Percentiles rank a stretch among this genome's conserved stretches.
Conservation (phyloP, 2,113 vertebrate species). For the Aegypius monachus region DNA sequence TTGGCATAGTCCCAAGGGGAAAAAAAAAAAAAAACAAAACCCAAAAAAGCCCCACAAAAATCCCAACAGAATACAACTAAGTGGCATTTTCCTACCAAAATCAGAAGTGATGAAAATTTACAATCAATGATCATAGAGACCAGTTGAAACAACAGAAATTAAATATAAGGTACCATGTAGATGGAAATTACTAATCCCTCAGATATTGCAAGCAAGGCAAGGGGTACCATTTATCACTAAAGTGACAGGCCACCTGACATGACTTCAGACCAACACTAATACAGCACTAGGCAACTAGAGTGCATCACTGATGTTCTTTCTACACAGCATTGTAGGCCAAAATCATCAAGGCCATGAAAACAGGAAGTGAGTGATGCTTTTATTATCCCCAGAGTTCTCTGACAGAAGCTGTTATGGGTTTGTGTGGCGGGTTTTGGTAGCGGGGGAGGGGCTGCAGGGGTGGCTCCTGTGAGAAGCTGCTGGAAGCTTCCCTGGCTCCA, state of each 20-base stretch:
- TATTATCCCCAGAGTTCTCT: not conserved
- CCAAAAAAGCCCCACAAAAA: too few species aligned
- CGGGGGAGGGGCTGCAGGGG: too few species aligned
- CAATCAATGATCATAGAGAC: not conserved
- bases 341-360: not conserved
- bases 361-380: not conserved
- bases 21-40: too few species aligned
- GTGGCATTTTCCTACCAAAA: not conserved
- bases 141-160: not conserved
- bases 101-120: not conserved
- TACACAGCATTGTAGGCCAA: not conserved
- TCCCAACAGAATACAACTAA: not conserved
- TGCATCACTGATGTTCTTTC: not conserved
- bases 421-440: too few species aligned
- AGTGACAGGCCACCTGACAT: not conserved
- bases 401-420: too few species aligned
- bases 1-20: not conserved
- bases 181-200: not conserved
- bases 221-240: not conserved
- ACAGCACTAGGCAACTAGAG: not conserved
- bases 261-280: not conserved
- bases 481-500: too few species aligned
- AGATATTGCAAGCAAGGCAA: not conserved
- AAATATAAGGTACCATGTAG: not conserved
- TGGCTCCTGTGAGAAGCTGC: too few species aligned